Base-by-base conservation (phyloP, 2,797 vertebrate species). In the Poecilia picta region DNA sequence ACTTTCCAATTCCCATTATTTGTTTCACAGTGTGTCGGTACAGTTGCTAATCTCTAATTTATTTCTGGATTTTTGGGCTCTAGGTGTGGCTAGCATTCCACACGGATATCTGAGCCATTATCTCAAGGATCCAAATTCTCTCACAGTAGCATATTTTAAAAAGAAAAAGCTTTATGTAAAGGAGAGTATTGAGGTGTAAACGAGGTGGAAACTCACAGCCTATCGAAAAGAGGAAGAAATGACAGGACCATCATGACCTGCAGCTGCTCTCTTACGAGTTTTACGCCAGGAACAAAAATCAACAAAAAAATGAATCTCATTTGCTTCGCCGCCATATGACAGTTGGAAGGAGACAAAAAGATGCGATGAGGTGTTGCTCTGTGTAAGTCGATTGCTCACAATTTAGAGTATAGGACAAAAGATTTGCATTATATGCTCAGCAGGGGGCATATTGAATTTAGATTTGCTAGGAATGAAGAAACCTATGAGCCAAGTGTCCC, bases 351-450 rank as follows among this genome's bases (percentile, higher is more conserved):
- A 72, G 64, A 71, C 11, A 46, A 70, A 16, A 13, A 57, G 55
- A 77, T 18, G 15, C 20, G 13, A 79, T 11, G 45, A 70, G 74
- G 15, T 4, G 55, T 72, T 75, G 62, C 80, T 45, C 12, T 2
- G 11, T 71, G 75, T 81, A 71, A 12, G 23, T 83, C 66, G 15
- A 23, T 70, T 80, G 28, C n/a, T 62, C 80, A 74, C 64, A 75
- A 43, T 41, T 83, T 53, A 77, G 74, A 75, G 43, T 59, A 80
- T 76, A 62, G 81, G 59, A 51, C 66, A 75, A 53, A 43, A 83
- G 78, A 90, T 89, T 83, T 90, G 73, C 45, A 1, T 84, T 78
- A 81, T 78, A 41, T 51, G 85, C 82, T 79, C 88, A 70, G 84
- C 76, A 80, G 79, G 82, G 87, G 74, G 33, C 66, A 83, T 72